Evolutionary conservation across 2,888 invertebrate species (phyloP).

Genomic region (Galerucella nymphaeae): DNA sequence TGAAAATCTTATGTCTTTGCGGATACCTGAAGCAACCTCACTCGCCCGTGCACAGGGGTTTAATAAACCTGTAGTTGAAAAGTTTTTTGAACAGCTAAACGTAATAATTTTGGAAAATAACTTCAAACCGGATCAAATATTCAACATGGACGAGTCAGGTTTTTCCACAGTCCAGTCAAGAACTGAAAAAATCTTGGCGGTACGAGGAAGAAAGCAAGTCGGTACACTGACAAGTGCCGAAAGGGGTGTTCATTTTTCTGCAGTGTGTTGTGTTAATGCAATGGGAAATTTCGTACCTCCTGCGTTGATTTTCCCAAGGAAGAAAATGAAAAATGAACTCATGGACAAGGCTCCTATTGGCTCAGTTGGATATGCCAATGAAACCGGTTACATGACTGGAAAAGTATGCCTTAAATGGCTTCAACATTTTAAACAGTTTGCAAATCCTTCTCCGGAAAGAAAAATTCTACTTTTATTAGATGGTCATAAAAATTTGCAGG

Average conservation of each 20-base stretch:
- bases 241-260: constrained; percentile 58
- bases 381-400: too few species aligned
- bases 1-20: too few species aligned
- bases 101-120: neutral
- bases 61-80: neutral
- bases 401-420: too few species aligned
- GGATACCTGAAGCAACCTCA: neutral
- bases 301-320: constrained; percentile 59
- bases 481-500: too few species aligned
- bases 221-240: constrained; percentile 55
- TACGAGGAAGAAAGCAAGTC: constrained; percentile 46
- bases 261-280: constrained; percentile 57
- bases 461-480: too few species aligned
- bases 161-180: neutral
- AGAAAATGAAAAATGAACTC: constrained; percentile 29
- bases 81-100: neutral
- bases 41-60: neutral
- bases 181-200: constrained; percentile 37
- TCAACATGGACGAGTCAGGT: neutral
- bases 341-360: too few species aligned
- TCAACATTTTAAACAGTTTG: too few species aligned
- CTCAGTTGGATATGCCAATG: too few species aligned
- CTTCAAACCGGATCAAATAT: neutral
- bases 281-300: constrained; percentile 58
- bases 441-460: too few species aligned